Percentiles rank a stretch among this genome's conserved stretches.
Evolutionary conservation across 2,113 vertebrate species (phyloP).

Genomic region (Chaetops frenatus): DNA sequence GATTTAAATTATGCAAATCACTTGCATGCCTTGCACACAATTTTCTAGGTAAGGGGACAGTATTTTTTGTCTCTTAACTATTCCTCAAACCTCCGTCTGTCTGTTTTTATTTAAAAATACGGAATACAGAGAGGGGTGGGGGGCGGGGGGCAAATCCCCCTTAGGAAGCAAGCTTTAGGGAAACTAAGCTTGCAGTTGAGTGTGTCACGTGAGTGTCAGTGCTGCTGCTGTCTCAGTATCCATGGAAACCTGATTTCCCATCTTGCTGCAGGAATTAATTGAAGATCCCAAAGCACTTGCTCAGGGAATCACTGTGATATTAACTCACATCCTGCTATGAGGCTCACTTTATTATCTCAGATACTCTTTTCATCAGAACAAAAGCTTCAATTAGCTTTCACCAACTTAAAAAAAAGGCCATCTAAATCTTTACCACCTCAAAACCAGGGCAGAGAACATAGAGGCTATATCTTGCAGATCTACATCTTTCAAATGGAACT

Average conservation of each 20-base stretch:
- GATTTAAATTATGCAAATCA: not conserved
- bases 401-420: not conserved
- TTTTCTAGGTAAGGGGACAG: not conserved
- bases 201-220: not conserved
- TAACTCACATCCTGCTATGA: not conserved
- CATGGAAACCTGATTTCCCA: constrained; percentile 58
- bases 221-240: constrained; percentile 38
- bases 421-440: not conserved
- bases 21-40: not conserved
- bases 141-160: not conserved
- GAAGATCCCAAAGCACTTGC: not conserved
- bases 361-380: not conserved
- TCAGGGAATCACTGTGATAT: not conserved
- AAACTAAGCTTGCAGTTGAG: not conserved
- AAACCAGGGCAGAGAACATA: not conserved
- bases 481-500: not conserved
- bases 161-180: not conserved
- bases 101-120: not conserved
- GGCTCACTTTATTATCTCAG: not conserved
- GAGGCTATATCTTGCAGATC: not conserved
- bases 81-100: not conserved
- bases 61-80: not conserved
- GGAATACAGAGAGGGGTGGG: not conserved
- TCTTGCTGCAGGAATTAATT: constrained; percentile 41
- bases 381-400: not conserved